These are phyloP conservation scores for Gonioctena quinquepunctata DNA, from an alignment of 1,140 invertebrate genomes.

Conservation along the genomic window DNA sequence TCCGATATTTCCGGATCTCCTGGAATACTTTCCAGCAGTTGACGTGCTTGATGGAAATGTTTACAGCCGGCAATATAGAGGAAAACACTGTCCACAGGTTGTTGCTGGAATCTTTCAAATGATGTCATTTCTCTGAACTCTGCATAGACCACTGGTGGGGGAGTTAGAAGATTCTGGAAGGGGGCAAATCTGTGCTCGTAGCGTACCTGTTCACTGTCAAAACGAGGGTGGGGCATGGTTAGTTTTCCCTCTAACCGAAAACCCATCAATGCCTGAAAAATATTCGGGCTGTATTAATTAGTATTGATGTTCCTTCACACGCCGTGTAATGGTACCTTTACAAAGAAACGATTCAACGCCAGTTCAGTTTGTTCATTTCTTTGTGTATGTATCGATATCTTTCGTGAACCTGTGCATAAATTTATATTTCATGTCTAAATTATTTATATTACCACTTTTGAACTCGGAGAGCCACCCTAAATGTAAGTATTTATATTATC, in stretches of 20 bases:
- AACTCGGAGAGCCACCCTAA: no score
- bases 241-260: constrained; percentile 73
- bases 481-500: no score
- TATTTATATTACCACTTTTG: no score
- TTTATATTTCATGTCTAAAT: no score
- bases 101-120: constrained; percentile 57
- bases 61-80: constrained; percentile 83
- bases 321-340: no score
- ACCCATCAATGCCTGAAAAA: constrained; percentile 70
- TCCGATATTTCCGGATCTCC: constrained; percentile 77
- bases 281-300: not conserved
- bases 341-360: no score
- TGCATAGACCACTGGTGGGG: constrained; percentile 72
- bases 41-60: constrained; percentile 89
- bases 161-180: constrained; percentile 83
- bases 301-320: not conserved
- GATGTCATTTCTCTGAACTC: constrained; percentile 61
- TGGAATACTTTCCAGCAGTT: constrained; percentile 79
- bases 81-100: constrained; percentile 55
- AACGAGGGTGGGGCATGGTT: constrained; percentile 79
- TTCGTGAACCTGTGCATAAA: no score
- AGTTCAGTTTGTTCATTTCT: no score
- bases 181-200: constrained; percentile 93
- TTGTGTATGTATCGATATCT: no score
- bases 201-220: constrained; percentile 91